Percentiles rank a stretch among this genome's conserved stretches.
phyloP scores from a whole-genome alignment of 2,113 vertebrate genomes.

The Pogonocichla stellata region DNA sequence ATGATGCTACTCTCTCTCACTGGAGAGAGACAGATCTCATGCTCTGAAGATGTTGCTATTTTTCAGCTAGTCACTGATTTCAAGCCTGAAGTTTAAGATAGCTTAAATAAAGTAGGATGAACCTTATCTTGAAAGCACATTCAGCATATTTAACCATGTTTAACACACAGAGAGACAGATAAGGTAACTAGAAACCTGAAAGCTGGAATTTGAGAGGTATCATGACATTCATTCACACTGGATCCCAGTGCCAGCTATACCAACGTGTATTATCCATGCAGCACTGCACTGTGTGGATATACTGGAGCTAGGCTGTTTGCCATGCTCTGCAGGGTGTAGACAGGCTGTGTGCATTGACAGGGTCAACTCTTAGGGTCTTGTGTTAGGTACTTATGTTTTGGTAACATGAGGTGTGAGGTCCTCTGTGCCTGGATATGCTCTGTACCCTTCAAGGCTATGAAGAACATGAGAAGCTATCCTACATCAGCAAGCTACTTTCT shows the following conservation, averaged over 20 bases:
- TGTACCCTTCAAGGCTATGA: neutral
- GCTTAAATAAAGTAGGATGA: neutral
- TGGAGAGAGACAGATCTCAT: neutral
- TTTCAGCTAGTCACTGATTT: neutral
- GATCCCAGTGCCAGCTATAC: neutral
- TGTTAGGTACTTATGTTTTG: neutral
- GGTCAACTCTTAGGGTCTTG: neutral
- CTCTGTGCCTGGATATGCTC: neutral
- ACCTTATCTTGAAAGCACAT: neutral
- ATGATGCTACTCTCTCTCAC: neutral
- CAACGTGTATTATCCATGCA: accelerated
- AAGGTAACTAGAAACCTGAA: neutral
- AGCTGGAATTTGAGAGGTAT: neutral
- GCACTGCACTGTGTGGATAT: neutral
- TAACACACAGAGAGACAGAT: neutral
- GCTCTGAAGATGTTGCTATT: neutral
- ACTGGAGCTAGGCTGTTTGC: neutral
- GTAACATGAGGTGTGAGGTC: neutral
- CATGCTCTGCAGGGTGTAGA: neutral
- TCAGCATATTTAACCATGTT: neutral
- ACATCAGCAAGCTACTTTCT: neutral
- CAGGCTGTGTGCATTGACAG: neutral
- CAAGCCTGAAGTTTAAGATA: neutral
- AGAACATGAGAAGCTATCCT: neutral
- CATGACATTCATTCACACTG: neutral